Percentiles rank a stretch among this genome's conserved stretches.
These are phyloP conservation scores for Tragelaphus buxtoni DNA, from an alignment of 2,113 vertebrate species.

Conservation along the genomic window DNA sequence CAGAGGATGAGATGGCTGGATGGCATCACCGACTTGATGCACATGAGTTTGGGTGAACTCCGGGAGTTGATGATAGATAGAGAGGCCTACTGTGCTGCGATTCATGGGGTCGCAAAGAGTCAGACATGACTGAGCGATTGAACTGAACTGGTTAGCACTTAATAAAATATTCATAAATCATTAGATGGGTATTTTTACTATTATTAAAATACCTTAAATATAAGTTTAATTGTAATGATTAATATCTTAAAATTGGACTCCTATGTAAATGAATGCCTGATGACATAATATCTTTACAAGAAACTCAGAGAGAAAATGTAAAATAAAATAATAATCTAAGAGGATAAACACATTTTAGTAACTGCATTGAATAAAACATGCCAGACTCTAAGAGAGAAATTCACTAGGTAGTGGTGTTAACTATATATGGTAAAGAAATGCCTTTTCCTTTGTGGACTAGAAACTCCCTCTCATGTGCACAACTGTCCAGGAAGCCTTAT, in stretches of 20 bases:
- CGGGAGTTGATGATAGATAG: too few species aligned
- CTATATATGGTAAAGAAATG: background rate
- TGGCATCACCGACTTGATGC: too few species aligned
- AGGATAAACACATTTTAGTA: background rate
- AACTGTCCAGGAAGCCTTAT: background rate
- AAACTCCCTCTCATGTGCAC: background rate
- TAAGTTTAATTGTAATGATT: background rate
- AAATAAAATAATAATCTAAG: background rate
- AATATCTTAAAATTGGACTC: background rate
- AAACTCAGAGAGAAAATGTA: conserved; percentile 14
- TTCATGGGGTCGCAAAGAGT: too few species aligned
- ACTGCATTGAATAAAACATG: background rate
- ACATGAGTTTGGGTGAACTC: too few species aligned
- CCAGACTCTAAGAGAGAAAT: background rate
- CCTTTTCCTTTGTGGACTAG: background rate
- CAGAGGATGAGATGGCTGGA: too few species aligned
- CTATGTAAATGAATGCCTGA: background rate
- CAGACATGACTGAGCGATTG: fast-evolving
- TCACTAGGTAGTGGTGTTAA: background rate
- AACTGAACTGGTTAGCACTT: background rate
- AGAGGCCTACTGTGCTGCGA: too few species aligned
- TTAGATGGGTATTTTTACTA: background rate
- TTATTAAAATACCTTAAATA: background rate
- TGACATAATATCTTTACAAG: background rate
- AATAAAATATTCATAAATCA: background rate